Conservation (phyloP, 2,113 vertebrate genomes). For the Hippocampus zosterae region DNA sequence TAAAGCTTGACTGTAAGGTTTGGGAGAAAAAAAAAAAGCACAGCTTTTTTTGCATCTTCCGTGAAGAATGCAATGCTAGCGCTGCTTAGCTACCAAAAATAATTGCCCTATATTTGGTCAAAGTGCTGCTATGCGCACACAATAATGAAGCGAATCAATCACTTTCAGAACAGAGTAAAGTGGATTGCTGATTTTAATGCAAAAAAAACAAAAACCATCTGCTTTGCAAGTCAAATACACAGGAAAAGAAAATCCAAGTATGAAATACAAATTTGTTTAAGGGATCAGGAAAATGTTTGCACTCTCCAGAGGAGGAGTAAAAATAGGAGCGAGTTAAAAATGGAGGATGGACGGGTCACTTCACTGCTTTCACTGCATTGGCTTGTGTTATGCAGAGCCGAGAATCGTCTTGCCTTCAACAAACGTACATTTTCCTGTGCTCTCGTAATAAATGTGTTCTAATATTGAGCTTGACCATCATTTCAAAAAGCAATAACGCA, state of each 20-base stretch:
- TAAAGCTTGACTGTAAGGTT: too few relatives aligned
- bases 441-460: slow-evolving; percentile 64
- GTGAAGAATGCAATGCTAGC: too few relatives aligned
- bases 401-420: slow-evolving; percentile 58
- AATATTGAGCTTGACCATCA: slow-evolving; percentile 60
- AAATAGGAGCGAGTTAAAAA: slow-evolving; percentile 67
- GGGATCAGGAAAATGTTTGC: slow-evolving; percentile 59
- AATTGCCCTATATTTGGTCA: too few relatives aligned
- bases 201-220: slow-evolving; percentile 22
- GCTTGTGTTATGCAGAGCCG: slow-evolving; percentile 50
- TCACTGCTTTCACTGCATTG: slow-evolving; percentile 56
- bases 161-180: slow-evolving; percentile 7
- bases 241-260: slow-evolving; percentile 49
- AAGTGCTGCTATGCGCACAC: neutral
- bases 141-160: slow-evolving; percentile 62
- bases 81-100: too few relatives aligned
- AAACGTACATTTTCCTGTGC: slow-evolving; percentile 62
- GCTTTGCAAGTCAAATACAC: slow-evolving; percentile 38
- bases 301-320: slow-evolving; percentile 54
- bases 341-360: slow-evolving; percentile 36
- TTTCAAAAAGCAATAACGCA: slow-evolving; percentile 71
- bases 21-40: too few relatives aligned
- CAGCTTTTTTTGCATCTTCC: too few relatives aligned
- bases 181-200: slow-evolving; percentile 1
- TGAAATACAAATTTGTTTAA: slow-evolving; percentile 64